Evolutionary conservation across 2,113 vertebrate genomes (phyloP), one percentile per base, ranked within the genome.

Genomic region (Pedetes capensis): DNA sequence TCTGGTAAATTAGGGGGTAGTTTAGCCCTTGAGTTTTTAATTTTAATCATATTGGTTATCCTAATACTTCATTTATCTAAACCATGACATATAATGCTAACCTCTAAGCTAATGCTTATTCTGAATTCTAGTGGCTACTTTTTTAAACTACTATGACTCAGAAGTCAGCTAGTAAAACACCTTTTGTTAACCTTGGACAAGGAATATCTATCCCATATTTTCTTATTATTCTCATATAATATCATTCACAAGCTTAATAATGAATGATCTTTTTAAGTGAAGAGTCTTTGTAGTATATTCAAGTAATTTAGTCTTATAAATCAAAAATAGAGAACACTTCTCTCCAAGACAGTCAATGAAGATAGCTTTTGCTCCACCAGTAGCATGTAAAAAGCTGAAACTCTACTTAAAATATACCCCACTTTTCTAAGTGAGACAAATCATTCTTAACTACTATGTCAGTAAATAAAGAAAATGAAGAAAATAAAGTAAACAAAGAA

Each of bases 1-100:
- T 94, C 96, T 8, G 92, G 97, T 42, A 97, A 78, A 63, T 13
- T 71, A 16, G 91, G 79, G 25, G 75, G 8, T 27, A 13, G 63
- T 63, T 63, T 44, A 42, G 23, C 2, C 5, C 51, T 78, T 42
- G 16, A 66, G 3, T 32, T 86, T 64, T 61, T 49, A 29, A 61
- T 79, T 22, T 42, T 69, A 57, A 75, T 47, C 34, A 49, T 29
- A 63, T 42, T 49, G 83, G 23, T 78, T 53, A 86, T 95, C 1
- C 42, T 61, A 39, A 0, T 37, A 11, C 20, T 96, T 10, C 94
- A 92, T 13, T 86, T 79, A 34, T 81, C 75, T 11, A 96, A 97
- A 91, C 59, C 97, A 44, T 42, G 75, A 89, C 68, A 55, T 39
- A 12, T 29, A 32, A 74, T 63, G 29, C 63, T 57, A 95, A 5